Conservation (phyloP, 1,140 invertebrate species). For the Agrilus planipennis region DNA sequence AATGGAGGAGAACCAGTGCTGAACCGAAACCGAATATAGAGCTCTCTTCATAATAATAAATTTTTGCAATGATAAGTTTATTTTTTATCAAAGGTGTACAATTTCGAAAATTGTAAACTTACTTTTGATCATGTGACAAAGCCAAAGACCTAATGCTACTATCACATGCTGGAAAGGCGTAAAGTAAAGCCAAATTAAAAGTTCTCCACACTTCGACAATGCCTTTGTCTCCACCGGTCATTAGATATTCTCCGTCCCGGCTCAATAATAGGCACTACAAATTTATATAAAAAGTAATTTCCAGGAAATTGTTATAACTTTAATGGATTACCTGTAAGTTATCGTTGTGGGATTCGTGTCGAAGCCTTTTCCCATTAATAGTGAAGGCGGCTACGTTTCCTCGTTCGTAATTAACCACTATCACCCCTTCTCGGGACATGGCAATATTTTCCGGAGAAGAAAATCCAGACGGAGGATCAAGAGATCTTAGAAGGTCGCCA, state of each 20-base stretch:
- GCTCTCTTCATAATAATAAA: too few relatives aligned
- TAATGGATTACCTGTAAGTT: conserved; percentile 90
- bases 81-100: too few relatives aligned
- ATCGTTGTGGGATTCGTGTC: conserved; percentile 86
- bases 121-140: conserved; percentile 96
- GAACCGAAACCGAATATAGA: too few relatives aligned
- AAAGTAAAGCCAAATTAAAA: conserved; percentile 90
- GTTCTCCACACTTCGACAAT: conserved; percentile 97
- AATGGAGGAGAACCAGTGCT: too few relatives aligned
- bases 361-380: conserved; percentile 77
- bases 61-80: too few relatives aligned
- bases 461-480: conserved; percentile 70
- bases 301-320: too few relatives aligned
- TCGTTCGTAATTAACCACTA: conserved; percentile 85
- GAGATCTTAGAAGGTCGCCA: conserved; percentile 86
- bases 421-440: conserved; percentile 91
- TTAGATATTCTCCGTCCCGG: conserved; percentile 95
- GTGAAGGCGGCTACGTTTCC: conserved; percentile 89
- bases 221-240: conserved; percentile 92
- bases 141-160: conserved; percentile 85
- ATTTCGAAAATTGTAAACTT: too few relatives aligned
- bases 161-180: conserved; percentile 94
- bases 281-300: too few relatives aligned
- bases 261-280: conserved; percentile 84
- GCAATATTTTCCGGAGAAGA: conserved; percentile 82